Conservation (phyloP, 2,113 vertebrate species). For the Glaucidium brasilianum region DNA sequence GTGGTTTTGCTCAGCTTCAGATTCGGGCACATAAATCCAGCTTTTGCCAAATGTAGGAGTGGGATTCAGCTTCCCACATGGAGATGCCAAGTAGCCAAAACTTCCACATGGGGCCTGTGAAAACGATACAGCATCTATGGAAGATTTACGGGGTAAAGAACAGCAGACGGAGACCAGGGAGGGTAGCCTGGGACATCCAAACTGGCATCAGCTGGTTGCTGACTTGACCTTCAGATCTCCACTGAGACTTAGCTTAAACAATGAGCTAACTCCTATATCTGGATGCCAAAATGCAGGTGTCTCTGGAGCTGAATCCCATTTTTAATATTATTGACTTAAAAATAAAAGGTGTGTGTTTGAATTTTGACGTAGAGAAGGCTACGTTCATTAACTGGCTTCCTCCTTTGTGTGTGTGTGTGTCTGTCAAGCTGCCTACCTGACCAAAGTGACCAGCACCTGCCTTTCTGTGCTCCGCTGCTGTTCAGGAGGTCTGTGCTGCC, state of each 20-base stretch:
- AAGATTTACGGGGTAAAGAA: neutral
- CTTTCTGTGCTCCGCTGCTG: neutral
- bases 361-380: neutral
- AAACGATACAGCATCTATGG: neutral
- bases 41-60: neutral
- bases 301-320: neutral
- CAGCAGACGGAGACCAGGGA: neutral
- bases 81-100: neutral
- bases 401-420: neutral
- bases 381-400: neutral
- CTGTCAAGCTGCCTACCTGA: neutral
- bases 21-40: neutral
- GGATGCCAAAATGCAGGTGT: neutral
- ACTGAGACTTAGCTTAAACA: neutral
- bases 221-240: neutral
- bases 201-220: neutral
- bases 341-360: neutral
- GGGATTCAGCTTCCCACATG: neutral
- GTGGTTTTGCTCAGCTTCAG: neutral
- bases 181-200: neutral
- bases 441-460: neutral
- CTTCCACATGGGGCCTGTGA: neutral
- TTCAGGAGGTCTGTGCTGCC: neutral
- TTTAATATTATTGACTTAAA: neutral
- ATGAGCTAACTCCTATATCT: neutral